Evolutionary conservation across 1,140 invertebrate genomes (phyloP).

Genomic region (Bemisia tabaci): DNA sequence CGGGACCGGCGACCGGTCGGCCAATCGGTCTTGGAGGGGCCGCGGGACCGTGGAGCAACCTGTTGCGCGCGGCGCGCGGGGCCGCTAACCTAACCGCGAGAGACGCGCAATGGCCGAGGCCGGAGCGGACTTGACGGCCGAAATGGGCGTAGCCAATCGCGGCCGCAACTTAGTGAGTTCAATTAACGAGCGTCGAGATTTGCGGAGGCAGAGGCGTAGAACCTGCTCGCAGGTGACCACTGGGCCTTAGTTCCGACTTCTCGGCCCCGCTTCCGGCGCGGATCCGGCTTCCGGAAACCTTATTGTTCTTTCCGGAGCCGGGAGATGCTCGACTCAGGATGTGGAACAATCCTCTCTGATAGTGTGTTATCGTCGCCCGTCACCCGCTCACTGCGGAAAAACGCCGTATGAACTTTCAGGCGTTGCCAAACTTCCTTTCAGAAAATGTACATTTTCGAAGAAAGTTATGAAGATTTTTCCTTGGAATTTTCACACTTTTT

Average conservation of each 20-base stretch:
- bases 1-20: neutral
- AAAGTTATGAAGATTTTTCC: too few species aligned
- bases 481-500: too few species aligned
- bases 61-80: neutral
- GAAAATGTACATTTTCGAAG: too few species aligned
- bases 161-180: neutral
- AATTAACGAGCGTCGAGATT: neutral
- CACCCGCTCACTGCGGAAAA: too few species aligned
- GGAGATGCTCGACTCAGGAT: neutral
- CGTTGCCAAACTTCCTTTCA: too few species aligned
- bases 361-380: too few species aligned
- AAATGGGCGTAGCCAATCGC: neutral
- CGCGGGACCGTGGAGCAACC: neutral
- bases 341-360: neutral
- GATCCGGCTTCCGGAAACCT: neutral
- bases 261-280: neutral
- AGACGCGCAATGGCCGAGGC: neutral
- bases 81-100: too few species aligned
- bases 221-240: neutral
- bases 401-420: too few species aligned
- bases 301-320: neutral
- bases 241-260: neutral
- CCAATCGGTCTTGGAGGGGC: neutral
- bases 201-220: neutral
- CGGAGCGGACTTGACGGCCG: neutral